Percentiles rank a stretch among this genome's conserved stretches.
Conservation (phyloP, 2,888 invertebrate genomes). For the Pediacus dermestoides region DNA sequence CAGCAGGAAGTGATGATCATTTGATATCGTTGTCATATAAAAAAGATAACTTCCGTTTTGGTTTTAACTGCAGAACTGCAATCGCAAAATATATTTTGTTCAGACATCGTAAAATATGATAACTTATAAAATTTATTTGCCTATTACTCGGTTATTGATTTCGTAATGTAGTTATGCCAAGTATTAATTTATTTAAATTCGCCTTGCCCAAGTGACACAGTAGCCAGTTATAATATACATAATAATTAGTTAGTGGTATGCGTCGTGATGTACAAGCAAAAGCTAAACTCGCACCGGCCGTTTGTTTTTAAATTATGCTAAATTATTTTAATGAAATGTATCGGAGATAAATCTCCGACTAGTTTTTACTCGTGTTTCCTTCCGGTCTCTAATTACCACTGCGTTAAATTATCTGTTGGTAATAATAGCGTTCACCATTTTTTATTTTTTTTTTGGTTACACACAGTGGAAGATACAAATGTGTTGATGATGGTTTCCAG, state of each 20-base stretch:
- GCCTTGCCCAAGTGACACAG: conserved; percentile 19
- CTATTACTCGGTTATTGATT: no score
- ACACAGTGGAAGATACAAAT: no score
- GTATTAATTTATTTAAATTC: no score
- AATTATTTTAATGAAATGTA: conserved; percentile 51
- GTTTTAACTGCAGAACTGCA: neutral
- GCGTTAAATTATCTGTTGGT: conserved; percentile 46
- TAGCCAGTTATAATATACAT: conserved; percentile 21
- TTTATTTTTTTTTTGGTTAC: no score
- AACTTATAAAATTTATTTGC: no score
- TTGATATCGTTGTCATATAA: conserved; percentile 28
- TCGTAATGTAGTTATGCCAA: no score
- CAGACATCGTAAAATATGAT: neutral
- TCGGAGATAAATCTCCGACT: conserved; percentile 50
- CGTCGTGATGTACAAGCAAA: neutral
- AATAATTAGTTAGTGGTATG: conserved; percentile 24
- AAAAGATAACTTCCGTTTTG: conserved; percentile 22
- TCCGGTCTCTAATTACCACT: conserved; percentile 51
- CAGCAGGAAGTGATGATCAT: conserved; percentile 31
- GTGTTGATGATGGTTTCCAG: no score
- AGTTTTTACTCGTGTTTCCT: conserved; percentile 52
- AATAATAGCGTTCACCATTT: conserved; percentile 34
- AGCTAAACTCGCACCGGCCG: conserved; percentile 37
- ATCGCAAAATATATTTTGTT: conserved; percentile 1
- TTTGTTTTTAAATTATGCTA: conserved; percentile 47